phyloP scores from a whole-genome alignment of 2,888 invertebrate genomes.

The Campopleginae sp. region DNA sequence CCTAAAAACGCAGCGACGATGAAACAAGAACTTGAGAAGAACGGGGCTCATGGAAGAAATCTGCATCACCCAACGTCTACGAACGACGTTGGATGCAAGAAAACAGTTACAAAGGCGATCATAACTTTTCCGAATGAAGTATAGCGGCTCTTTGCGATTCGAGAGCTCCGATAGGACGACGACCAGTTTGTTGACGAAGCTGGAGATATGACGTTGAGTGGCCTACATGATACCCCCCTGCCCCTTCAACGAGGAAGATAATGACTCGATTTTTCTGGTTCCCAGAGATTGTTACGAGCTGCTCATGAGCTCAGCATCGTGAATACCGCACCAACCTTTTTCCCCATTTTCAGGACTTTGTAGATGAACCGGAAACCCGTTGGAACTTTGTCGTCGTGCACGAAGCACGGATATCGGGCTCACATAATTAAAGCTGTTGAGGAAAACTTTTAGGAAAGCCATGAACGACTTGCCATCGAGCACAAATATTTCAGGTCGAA shows the following conservation, averaged over 20 bases:
- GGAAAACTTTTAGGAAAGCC: neutral
- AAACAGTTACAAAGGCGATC: constrained; percentile 21
- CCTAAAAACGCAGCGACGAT: no score
- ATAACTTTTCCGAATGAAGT: constrained; percentile 57
- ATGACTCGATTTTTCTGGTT: constrained; percentile 62
- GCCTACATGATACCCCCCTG: constrained; percentile 80
- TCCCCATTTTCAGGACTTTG: neutral
- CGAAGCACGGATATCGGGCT: neutral
- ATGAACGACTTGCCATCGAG: neutral
- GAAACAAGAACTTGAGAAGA: neutral
- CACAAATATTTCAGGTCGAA: neutral
- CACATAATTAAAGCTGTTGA: neutral
- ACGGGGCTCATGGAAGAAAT: neutral
- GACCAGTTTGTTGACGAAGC: constrained; percentile 76
- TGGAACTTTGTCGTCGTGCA: neutral
- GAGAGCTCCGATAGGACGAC: constrained; percentile 51
- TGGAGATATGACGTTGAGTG: constrained; percentile 78
- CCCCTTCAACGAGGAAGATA: constrained; percentile 65
- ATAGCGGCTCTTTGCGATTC: constrained; percentile 54
- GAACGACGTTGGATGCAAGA: neutral
- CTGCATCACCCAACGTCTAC: neutral
- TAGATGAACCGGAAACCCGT: neutral
- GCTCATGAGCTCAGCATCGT: neutral
- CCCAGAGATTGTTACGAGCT: constrained; percentile 36
- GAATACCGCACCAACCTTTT: constrained; percentile 6